Conservation (phyloP, 2,797 vertebrate species). For the Gymnoscopelus braueri region DNA sequence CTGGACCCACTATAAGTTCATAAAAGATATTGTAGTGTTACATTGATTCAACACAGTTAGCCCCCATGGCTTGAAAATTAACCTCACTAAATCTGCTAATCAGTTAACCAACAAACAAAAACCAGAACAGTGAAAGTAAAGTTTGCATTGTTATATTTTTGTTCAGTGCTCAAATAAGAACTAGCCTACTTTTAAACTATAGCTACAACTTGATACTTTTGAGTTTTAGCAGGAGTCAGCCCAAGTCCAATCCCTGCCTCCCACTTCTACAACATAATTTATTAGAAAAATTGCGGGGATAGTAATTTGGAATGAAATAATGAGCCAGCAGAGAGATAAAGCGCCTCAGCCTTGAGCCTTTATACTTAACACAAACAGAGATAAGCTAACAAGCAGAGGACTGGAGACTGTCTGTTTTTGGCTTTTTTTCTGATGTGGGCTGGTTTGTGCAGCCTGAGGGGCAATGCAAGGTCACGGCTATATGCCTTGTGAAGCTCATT, state of each 20-base stretch:
- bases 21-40: too few species aligned
- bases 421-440: neutral
- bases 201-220: slow-evolving; percentile 19
- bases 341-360: too few species aligned
- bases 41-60: too few species aligned
- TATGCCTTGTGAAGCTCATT: too few species aligned
- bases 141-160: too few species aligned
- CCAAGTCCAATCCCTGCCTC: slow-evolving; percentile 2
- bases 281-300: neutral
- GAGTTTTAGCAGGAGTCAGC: neutral
- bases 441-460: slow-evolving; percentile 5
- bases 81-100: too few species aligned
- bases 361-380: too few species aligned
- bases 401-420: neutral
- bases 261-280: neutral
- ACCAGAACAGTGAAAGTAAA: too few species aligned
- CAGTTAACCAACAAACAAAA: too few species aligned
- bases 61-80: too few species aligned
- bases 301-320: neutral
- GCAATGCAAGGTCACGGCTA: too few species aligned
- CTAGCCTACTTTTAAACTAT: slow-evolving; percentile 7
- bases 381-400: neutral
- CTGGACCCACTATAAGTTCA: neutral
- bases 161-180: neutral
- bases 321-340: neutral